phyloP scores from a whole-genome alignment of 1,140 invertebrate genomes.

The Drosophila sechellia region DNA sequence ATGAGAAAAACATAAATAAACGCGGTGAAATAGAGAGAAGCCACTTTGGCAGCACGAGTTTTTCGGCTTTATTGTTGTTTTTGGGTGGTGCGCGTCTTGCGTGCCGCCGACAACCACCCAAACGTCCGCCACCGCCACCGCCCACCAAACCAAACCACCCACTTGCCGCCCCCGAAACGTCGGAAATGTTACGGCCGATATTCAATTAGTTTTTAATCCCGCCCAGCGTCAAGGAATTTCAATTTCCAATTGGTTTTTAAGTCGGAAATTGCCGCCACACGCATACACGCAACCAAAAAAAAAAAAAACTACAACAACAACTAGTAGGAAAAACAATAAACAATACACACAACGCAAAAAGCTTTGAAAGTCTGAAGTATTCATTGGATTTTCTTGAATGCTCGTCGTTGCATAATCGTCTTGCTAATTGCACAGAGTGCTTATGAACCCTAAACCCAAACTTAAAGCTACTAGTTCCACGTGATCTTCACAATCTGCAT shows the following conservation, averaged over 20 bases:
- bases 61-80: conserved; percentile 3
- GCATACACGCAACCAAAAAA: conserved; percentile 41
- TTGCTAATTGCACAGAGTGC: conserved; percentile 29
- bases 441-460: neutral
- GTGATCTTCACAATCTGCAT: conserved; percentile 9
- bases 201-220: conserved; percentile 74
- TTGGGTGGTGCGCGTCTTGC: conserved; percentile 21
- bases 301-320: conserved; percentile 15
- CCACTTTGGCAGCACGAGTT: conserved; percentile 22
- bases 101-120: conserved; percentile 22
- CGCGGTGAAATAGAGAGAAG: conserved; percentile 9
- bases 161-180: conserved; percentile 23
- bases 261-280: conserved; percentile 57
- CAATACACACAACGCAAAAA: conserved; percentile 13
- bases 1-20: conserved; percentile 1
- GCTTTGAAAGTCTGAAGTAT: conserved; percentile 40
- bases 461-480: no score
- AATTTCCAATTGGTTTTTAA: conserved; percentile 77
- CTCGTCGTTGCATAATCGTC: conserved; percentile 42
- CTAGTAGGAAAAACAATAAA: conserved; percentile 22
- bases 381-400: conserved; percentile 23
- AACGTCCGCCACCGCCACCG: neutral
- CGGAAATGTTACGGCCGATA: conserved; percentile 50
- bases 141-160: conserved; percentile 9
- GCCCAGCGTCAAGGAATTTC: conserved; percentile 50